Evolutionary conservation across 2,113 vertebrate species (phyloP).

Genomic region (Phalacrocorax brasilianus): DNA sequence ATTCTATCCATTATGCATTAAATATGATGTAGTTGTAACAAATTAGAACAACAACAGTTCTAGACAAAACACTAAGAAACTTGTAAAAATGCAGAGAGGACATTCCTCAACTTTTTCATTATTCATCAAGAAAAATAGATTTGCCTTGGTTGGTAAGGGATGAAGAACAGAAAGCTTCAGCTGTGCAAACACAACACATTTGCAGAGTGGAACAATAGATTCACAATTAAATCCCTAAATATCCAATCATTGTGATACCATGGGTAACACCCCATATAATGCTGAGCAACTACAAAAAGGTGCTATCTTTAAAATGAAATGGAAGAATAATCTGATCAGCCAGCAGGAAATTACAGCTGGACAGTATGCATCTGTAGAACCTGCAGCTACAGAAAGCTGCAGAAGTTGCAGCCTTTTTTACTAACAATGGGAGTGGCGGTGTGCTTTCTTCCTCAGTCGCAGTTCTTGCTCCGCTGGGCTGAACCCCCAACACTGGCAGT

Average conservation of each 20-base stretch:
- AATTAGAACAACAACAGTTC: not conserved
- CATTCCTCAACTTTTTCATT: not conserved
- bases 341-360: not conserved
- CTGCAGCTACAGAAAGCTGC: not conserved
- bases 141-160: not conserved
- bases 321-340: not conserved
- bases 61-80: not conserved
- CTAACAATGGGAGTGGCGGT: not conserved
- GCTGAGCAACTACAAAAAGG: not conserved
- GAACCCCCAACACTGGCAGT: not conserved
- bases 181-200: not conserved
- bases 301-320: not conserved
- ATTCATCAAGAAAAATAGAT: not conserved
- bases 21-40: not conserved
- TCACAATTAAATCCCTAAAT: not conserved
- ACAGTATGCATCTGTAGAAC: not conserved
- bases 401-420: not conserved
- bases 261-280: not conserved
- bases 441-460: not conserved
- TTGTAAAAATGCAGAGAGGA: not conserved
- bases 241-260: not conserved
- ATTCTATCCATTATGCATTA: not conserved
- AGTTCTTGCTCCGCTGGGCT: not conserved
- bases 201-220: not conserved
- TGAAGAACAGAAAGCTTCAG: not conserved